Evolutionary conservation across 2,797 vertebrate species (phyloP), one percentile per base, ranked within the genome.

Genomic region (Alectoris magna): DNA sequence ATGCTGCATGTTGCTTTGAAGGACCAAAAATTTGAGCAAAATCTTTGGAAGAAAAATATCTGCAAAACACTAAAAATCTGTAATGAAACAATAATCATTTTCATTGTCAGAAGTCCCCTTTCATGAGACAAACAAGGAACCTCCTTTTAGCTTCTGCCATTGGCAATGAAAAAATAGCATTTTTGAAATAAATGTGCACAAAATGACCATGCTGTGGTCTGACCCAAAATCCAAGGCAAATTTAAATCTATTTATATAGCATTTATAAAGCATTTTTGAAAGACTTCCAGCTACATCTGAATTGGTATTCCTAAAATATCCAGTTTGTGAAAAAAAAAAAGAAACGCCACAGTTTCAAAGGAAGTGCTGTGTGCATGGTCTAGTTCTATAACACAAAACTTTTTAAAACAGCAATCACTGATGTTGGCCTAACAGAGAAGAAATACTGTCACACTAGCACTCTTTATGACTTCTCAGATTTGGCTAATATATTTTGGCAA

Each of bases 61-160:
- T 93, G 51, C 4, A 4, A 85, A 95, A 69, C 46, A 29, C 72
- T 91, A 88, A 74, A 69, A 93, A 90, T 94, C 80, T 94, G 59
- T 90, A 95, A 56, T 23, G 44, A 80, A 94, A 92, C 46, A 70
- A 74, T 75, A 76, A 55, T 17, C 31, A 84, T 83, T 83, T 90
- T 93, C 51, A 75, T 66, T 56, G 86, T 90, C 68, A 91, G 48
- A 88, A 96, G 89, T 95, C 83, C 38, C 23, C 82, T 91, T 84
- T 89, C 93, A 96, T 88, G 86, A 90, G 91, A 91, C 81, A 94
- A 95, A 94, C 81, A 94, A 92, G 66, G 66, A 91, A 87, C 76
- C 74, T 95, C 84, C 79, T 94, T 85, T 87, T 73, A 95, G 88
- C 44, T 89, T 84, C 86, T 89, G 86, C 76, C 49, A 92, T 2